Percentiles rank a stretch among this genome's conserved stretches.
Conservation (phyloP, 2,888 invertebrate species). For the Lampropteryx suffumata region DNA sequence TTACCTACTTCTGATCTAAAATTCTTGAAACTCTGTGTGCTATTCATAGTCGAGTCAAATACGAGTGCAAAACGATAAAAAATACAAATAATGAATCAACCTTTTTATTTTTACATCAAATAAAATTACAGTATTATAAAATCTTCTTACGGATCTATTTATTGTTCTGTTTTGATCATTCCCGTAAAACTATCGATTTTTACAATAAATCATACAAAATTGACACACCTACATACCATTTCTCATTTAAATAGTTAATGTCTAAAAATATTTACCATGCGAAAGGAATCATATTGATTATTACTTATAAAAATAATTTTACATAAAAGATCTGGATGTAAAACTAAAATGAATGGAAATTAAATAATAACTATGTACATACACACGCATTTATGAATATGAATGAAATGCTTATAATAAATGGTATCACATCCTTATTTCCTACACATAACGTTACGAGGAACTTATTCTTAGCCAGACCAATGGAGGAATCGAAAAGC, state of each 20-base stretch:
- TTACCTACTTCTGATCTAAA: too few relatives aligned
- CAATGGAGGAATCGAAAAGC: slow-evolving; percentile 48
- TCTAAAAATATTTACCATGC: slow-evolving; percentile 46
- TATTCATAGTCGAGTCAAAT: too few relatives aligned
- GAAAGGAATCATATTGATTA: slow-evolving; percentile 47
- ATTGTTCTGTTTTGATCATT: slow-evolving; percentile 69
- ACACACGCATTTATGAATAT: slow-evolving; percentile 53
- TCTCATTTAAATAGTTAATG: slow-evolving; percentile 16
- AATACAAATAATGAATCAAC: slow-evolving; percentile 55
- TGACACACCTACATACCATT: slow-evolving; percentile 4
- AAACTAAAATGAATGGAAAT: slow-evolving; percentile 55
- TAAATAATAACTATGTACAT: slow-evolving; percentile 52
- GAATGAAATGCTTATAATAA: slow-evolving; percentile 72
- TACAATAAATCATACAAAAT: slow-evolving; percentile 9
- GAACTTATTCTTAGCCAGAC: slow-evolving; percentile 78
- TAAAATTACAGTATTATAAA: slow-evolving; percentile 64
- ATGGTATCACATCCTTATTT: slow-evolving; percentile 81
- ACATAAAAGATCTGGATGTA: slow-evolving; percentile 62
- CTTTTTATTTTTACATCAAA: slow-evolving; percentile 66
- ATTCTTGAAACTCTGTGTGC: too few relatives aligned
- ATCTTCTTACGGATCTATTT: slow-evolving; percentile 67
- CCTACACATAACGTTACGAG: slow-evolving; percentile 72
- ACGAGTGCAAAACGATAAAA: too few relatives aligned
- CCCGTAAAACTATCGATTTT: slow-evolving; percentile 33
- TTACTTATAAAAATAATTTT: slow-evolving; percentile 59